Base-by-base conservation (phyloP, 2,888 invertebrate species). In the Limenitis camilla region DNA sequence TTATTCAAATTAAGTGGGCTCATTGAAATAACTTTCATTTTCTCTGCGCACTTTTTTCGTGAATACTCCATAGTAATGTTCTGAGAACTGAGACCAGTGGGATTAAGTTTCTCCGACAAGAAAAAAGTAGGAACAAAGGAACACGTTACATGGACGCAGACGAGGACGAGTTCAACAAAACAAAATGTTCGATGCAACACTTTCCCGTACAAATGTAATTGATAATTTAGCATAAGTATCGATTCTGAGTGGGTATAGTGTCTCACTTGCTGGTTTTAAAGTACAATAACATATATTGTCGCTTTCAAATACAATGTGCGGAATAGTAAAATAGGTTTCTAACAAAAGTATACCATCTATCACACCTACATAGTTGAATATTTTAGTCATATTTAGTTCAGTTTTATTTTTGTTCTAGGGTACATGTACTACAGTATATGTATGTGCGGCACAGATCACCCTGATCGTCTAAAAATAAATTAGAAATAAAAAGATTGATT, bases 91-190 rank as follows among this genome's bases (percentile, higher is more conserved):
- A 45, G 36, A 35, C 35, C 45, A 10, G 44, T 33, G 30, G 48
- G 50, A 58, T 51, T 44, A 51, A 40, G 47, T 48, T 55, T 47
- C 53, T 40, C 11, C n/a, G 35, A 36, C 40, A 35, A 35, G 33
- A 49, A 53, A 49, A 40, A 52, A 42, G 47, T 41, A 31, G 42
- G 32, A 42, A 42, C 52, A 47, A 52, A 52, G 38, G 11, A 7
- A 50, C 33, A 50, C 32, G 49, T 49, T 49, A 38, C 43, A n/a
- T n/a, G n/a, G n/a, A n/a, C n/a, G n/a, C n/a, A n/a, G n/a, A 27
- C 28, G 42, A 33, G 41, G 40, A 47, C 19, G 19, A 28, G 31
- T 39, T 39, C 9, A 29, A 30, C 29, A n/a, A 7, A 49, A 43
- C 43, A 43, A 38, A 43, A 43, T 32, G 10, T 28, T 50, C 39